Evolutionary conservation across 2,113 vertebrate genomes (phyloP).

Genomic region (Charina bottae): DNA sequence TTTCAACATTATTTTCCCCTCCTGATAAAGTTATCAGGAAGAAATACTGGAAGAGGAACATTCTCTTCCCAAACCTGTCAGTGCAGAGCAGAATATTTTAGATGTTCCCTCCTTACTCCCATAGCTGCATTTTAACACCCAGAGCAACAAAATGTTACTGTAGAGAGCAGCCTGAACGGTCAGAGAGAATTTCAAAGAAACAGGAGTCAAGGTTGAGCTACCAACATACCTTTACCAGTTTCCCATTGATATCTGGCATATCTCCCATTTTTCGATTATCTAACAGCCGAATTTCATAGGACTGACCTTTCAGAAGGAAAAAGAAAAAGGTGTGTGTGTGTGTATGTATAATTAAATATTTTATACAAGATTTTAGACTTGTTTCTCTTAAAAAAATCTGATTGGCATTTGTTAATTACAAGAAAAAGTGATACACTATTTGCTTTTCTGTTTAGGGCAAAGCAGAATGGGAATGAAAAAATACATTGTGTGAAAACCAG

Average conservation of each 20-base stretch:
- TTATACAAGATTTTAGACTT: background rate
- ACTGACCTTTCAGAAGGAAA: conserved; percentile 82
- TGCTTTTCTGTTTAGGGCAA: background rate
- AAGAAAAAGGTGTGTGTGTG: background rate
- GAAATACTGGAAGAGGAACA: background rate
- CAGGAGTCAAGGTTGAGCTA: background rate
- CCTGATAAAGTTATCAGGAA: background rate
- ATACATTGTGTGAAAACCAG: background rate
- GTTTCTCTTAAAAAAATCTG: background rate
- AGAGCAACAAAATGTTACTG: background rate
- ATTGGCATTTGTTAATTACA: background rate
- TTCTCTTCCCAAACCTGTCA: background rate
- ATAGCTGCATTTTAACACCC: background rate
- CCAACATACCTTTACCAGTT: conserved; percentile 88
- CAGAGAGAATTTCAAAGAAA: background rate
- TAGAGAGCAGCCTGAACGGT: background rate
- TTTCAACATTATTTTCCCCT: background rate
- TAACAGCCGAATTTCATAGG: conserved; percentile 93
- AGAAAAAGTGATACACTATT: background rate
- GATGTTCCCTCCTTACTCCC: background rate
- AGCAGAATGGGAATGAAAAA: background rate
- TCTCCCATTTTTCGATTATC: conserved; percentile 91
- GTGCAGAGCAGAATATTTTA: background rate
- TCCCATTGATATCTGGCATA: conserved; percentile 88
- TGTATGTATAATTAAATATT: background rate